Conservation (phyloP, 2,113 vertebrate species). For the Laticauda laticaudata region DNA sequence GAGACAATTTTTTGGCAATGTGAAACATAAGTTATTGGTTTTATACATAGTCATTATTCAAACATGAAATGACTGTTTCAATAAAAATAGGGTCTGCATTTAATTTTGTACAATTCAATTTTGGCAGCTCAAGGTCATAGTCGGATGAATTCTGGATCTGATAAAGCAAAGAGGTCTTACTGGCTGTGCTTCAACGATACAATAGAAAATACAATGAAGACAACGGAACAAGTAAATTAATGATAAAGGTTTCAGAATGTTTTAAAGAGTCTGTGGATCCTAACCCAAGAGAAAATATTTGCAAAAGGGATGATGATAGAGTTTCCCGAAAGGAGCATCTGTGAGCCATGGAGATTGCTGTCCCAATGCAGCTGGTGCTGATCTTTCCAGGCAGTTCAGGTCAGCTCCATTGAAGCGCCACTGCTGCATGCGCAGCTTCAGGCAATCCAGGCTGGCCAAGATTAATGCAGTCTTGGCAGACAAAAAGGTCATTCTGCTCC, state of each 20-base stretch:
- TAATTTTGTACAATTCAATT: background rate
- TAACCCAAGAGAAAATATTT: background rate
- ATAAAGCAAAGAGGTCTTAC: background rate
- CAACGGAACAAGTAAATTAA: background rate
- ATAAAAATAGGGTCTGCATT: background rate
- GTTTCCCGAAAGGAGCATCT: conserved; percentile 19
- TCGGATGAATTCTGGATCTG: background rate
- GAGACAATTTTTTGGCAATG: background rate
- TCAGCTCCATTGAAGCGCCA: background rate
- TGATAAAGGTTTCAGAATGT: background rate
- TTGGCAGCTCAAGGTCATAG: background rate
- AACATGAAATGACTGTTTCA: background rate
- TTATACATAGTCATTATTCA: background rate
- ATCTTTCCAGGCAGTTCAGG: conserved; percentile 5
- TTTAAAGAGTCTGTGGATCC: background rate
- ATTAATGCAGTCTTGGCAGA: background rate
- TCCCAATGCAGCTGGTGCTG: conserved; percentile 29
- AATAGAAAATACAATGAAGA: background rate
- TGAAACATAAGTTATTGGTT: background rate
- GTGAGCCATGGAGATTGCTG: conserved; percentile 26
- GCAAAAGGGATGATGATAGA: background rate
- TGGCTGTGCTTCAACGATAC: background rate
- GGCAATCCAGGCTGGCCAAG: background rate
- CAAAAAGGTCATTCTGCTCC: background rate
- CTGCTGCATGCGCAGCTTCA: background rate